phyloP scores from a whole-genome alignment of 2,888 invertebrate genomes.

The Drosophila lacicola region DNA sequence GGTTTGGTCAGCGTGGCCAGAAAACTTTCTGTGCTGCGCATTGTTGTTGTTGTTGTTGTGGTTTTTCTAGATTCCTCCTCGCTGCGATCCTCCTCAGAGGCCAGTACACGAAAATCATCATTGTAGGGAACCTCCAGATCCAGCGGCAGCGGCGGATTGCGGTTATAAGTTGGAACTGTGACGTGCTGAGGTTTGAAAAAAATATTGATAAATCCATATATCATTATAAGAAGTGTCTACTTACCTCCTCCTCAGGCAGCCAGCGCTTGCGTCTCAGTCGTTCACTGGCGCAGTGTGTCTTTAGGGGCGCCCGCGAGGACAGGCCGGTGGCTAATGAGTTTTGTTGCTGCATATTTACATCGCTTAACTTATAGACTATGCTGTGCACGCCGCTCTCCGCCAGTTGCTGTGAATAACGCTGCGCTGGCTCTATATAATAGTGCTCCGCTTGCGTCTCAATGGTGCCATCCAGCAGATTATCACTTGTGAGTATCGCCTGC shows the following conservation, averaged over 20 bases:
- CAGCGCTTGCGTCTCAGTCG: slow-evolving; percentile 87
- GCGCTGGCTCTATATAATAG: slow-evolving; percentile 90
- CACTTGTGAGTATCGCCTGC: slow-evolving; percentile 93
- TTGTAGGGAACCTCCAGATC: slow-evolving; percentile 89
- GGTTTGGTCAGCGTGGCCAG: slow-evolving; percentile 64
- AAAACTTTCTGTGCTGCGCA: slow-evolving; percentile 70
- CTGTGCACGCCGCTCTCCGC: slow-evolving; percentile 88
- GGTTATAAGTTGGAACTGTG: slow-evolving; percentile 75
- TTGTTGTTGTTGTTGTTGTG: slow-evolving; percentile 54
- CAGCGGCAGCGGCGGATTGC: slow-evolving; percentile 88
- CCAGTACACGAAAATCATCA: slow-evolving; percentile 87
- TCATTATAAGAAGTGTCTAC: no score
- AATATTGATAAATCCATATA: no score
- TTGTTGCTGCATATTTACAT: slow-evolving; percentile 87
- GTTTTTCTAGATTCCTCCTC: slow-evolving; percentile 51
- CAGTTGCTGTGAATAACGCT: slow-evolving; percentile 86
- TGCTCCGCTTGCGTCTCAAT: slow-evolving; percentile 92
- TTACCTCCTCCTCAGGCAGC: slow-evolving; percentile 88
- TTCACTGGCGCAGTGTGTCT: slow-evolving; percentile 85
- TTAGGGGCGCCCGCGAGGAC: slow-evolving; percentile 50
- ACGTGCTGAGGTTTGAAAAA: slow-evolving; percentile 33
- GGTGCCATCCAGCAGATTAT: slow-evolving; percentile 95
- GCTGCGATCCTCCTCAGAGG: slow-evolving; percentile 71
- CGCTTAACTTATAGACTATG: slow-evolving; percentile 93
- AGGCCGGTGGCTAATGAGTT: slow-evolving; percentile 44